Conservation (phyloP, 2,888 invertebrate genomes). For the Phengaris arion region DNA sequence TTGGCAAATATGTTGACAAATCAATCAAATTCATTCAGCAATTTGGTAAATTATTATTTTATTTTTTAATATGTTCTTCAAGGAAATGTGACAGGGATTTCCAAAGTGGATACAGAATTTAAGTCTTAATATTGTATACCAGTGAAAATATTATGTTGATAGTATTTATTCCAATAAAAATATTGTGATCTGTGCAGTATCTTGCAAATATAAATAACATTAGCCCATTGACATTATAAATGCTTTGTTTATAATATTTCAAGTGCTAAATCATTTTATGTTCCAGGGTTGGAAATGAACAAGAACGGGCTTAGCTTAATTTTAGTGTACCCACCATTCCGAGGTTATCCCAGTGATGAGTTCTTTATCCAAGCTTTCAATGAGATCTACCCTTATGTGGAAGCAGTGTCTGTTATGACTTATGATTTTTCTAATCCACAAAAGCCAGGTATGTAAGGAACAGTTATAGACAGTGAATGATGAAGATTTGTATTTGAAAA, state of each 20-base stretch:
- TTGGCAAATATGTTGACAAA: constrained; percentile 83
- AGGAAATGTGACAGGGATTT: too few relatives aligned
- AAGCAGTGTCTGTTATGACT: constrained; percentile 96
- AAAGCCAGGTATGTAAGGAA: constrained; percentile 81
- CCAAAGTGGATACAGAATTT: too few relatives aligned
- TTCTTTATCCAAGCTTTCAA: constrained; percentile 88
- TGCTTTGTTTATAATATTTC: too few relatives aligned
- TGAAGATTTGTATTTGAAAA: too few relatives aligned
- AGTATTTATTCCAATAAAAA: too few relatives aligned
- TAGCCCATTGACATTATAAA: too few relatives aligned
- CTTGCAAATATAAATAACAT: too few relatives aligned
- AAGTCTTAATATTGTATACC: too few relatives aligned
- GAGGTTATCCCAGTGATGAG: constrained; percentile 82
- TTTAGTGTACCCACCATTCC: constrained; percentile 89
- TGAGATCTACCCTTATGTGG: constrained; percentile 86
- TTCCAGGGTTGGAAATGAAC: constrained; percentile 78
- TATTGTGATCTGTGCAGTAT: too few relatives aligned
- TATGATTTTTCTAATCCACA: constrained; percentile 94
- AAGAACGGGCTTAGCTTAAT: constrained; percentile 81
- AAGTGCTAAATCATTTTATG: background rate
- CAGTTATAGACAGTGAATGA: too few relatives aligned
- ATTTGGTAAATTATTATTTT: background rate
- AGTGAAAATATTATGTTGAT: too few relatives aligned
- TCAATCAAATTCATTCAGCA: constrained; percentile 48
- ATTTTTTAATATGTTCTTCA: too few relatives aligned